phyloP scores from a whole-genome alignment of 2,797 vertebrate species.

The Spatula versicolor region DNA sequence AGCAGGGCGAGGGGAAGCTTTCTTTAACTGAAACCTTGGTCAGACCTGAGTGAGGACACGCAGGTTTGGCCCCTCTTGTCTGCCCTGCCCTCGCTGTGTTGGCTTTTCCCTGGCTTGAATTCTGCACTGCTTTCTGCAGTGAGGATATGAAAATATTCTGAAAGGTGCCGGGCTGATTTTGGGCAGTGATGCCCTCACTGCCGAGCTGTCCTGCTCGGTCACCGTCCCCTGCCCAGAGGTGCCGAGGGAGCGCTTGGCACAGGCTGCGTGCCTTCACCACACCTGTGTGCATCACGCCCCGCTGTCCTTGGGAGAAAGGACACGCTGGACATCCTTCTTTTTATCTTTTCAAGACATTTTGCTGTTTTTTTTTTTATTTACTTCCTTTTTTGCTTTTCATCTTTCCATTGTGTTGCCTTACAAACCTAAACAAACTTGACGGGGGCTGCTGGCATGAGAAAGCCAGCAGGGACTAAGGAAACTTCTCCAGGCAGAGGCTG shows the following conservation, averaged over 20 bases:
- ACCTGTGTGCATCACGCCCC: neutral
- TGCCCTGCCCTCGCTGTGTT: fast-evolving
- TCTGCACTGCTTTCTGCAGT: neutral
- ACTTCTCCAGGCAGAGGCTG: slow-evolving; percentile 16
- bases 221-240: neutral
- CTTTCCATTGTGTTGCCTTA: neutral
- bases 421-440: neutral
- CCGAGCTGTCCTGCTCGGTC: fast-evolving
- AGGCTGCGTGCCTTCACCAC: neutral
- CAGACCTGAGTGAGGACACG: fast-evolving
- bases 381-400: neutral
- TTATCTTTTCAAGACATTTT: neutral
- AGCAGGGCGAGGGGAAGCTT: neutral
- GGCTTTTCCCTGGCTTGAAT: neutral
- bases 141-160: neutral
- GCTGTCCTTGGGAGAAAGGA: neutral
- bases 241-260: neutral
- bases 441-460: slow-evolving; percentile 8
- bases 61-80: neutral
- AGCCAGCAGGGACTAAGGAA: slow-evolving; percentile 29
- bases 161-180: neutral
- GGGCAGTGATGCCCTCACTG: neutral
- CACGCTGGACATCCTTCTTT: neutral
- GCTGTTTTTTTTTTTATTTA: neutral
- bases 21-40: neutral